Conservation (phyloP, 2,113 vertebrate species). For the Sinocyclocheilus grahami region DNA sequence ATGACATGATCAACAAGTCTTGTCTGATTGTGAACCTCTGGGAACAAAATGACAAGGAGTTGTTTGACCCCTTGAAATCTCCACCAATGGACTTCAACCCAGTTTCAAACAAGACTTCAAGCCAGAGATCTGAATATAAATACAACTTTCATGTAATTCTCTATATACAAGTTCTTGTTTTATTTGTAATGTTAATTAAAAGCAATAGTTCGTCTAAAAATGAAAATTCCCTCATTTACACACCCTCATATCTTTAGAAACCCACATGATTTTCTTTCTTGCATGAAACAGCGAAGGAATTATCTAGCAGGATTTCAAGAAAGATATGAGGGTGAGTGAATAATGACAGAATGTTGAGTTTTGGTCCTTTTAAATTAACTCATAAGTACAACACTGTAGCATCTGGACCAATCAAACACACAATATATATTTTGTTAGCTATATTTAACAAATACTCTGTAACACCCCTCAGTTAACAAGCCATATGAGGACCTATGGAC, state of each 20-base stretch:
- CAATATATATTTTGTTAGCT: no score
- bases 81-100: background rate
- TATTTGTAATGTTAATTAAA: background rate
- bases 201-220: background rate
- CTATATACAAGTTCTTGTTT: background rate
- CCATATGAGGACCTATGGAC: no score
- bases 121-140: background rate
- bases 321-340: background rate
- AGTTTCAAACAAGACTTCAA: background rate
- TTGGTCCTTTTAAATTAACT: background rate
- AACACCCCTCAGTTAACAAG: no score
- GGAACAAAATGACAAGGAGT: background rate
- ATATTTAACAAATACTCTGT: no score
- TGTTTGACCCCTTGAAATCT: background rate
- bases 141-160: background rate
- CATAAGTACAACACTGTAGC: background rate
- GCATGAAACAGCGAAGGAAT: background rate
- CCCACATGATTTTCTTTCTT: background rate
- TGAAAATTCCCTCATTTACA: background rate
- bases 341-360: background rate
- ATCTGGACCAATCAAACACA: no score
- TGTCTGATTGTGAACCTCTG: conserved; percentile 14
- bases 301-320: background rate
- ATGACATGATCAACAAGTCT: background rate
- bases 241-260: background rate